Evolutionary conservation across 2,113 vertebrate genomes (phyloP), one percentile per base, ranked within the genome.

Genomic region (Corydoras maculifer): DNA sequence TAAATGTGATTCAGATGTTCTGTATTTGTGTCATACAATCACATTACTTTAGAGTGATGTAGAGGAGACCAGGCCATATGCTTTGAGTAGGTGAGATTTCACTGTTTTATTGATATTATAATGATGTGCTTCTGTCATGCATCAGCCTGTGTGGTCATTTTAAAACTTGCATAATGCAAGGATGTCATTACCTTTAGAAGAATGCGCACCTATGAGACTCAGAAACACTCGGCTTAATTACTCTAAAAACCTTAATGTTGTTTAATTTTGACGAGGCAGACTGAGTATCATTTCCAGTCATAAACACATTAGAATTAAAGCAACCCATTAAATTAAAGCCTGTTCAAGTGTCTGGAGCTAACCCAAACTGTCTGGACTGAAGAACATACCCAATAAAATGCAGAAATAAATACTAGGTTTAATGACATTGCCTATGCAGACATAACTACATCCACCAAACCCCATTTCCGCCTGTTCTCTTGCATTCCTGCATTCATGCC

Each of bases 381-480:
- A 68, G 6, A 15, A 61, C 69, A 78, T 79, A 72, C 72, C 75
- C 74, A 68, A 70, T 72, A 71, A 69, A 43, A 43, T 43, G 35
- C 35, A 43, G 35, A 67, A 62, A 58, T 61, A 70, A 12, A 11
- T 75, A 60, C 65, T 51, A 48, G 53, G 61, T 82, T 83, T 81
- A 79, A 79, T 74, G 67, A 79, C 76, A 75, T 80, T 70, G 79
- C 84, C 80, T 78, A 79, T 78, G 79, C 62, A 62, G 64, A 78
- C 75, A 77, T 86, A 84, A 89, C 87, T 85, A 81, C 68, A 51
- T 79, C 71, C 78, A 79, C 82, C 81, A 83, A 85, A 80, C 75
- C 84, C 77, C 29, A 76, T 83, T 86, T 87, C 82, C 86, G 88
- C 87, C 83, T 87, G 87, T 76, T 78, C 78, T 64, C 75, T 68